Evolutionary conservation across 1,140 invertebrate genomes (phyloP), one percentile per base, ranked within the genome.

Genomic region (Drosophila rhopaloa): DNA sequence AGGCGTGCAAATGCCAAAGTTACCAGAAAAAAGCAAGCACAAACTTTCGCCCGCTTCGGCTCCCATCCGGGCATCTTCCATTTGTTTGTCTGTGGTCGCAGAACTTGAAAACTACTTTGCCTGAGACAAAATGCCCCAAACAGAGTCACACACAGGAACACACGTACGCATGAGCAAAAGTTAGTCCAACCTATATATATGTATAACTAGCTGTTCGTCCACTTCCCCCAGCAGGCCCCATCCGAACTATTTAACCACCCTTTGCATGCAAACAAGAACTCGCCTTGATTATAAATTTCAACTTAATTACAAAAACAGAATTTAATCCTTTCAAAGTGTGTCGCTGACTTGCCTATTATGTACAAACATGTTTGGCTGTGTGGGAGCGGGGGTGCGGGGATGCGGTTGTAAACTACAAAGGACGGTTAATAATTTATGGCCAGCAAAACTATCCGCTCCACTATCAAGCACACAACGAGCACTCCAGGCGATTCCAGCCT

Each of bases 281-380:
- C 50, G 83, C 76, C 83, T 86, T 86, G 84, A 89, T 89, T 89
- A 89, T 89, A 89, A 89, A 89, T 89, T 89, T 89, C 84, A 89
- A 89, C 84, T 89, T 89, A 89, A 89, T 89, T 89, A 89, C 84
- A 83, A 89, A 89, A 89, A 89, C 84, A 89, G 80, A 89, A 75
- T 81, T 89, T 89, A 89, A 89, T 89, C 84, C 84, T 60, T 89
- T 89, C 85, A 60, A 89, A 84, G 73, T 88, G 84, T 86, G 83
- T 86, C 83, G 83, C 79, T 65, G 70, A 58, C 70, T 76, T 57
- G 67, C 43, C 58, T 38, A 58, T 55, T 44, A 46, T 55, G 55
- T 58, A 50, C 35, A 44, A 48, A 58, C 61, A 50, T 50, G 37
- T 66, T 24, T 57, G n/a, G 14, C 11, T 51, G 14, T 46, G 19